A percentile compares a stretch with the other conserved stretches of the same genome.
Conservation (phyloP, 2,113 vertebrate species). For the Mohoua ochrocephala region DNA sequence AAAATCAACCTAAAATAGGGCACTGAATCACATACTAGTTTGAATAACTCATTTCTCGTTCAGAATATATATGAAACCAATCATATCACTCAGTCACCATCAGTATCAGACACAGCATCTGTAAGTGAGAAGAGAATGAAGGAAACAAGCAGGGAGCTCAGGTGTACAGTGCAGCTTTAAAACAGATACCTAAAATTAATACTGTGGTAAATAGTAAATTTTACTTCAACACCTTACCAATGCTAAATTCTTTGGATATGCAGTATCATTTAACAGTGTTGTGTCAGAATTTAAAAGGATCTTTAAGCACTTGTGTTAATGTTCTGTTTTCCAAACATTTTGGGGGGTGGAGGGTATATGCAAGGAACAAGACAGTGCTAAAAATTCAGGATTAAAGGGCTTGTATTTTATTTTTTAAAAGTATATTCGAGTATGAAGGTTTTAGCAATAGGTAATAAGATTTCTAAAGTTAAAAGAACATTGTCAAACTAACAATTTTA, state of each 20-base stretch:
- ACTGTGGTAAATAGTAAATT: neutral
- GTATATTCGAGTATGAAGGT: neutral
- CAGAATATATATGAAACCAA: neutral
- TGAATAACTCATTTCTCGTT: neutral
- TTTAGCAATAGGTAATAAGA: neutral
- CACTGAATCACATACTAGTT: neutral
- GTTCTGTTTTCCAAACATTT: neutral
- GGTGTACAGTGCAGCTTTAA: neutral
- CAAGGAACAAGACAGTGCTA: neutral
- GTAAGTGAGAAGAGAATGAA: neutral
- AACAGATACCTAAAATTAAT: neutral
- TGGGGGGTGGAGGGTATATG: neutral
- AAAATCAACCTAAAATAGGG: neutral
- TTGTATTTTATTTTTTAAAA: neutral
- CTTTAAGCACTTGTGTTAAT: neutral
- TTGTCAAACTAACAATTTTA: constrained; percentile 12
- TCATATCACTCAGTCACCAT: neutral
- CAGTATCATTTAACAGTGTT: neutral
- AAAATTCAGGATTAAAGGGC: neutral
- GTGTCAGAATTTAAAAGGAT: neutral
- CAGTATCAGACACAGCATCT: neutral
- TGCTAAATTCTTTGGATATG: neutral
- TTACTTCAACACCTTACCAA: neutral
- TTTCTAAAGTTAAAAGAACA: constrained; percentile 18
- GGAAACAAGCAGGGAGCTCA: neutral